Base-by-base conservation (phyloP, 2,113 vertebrate species). In the Passer domesticus region DNA sequence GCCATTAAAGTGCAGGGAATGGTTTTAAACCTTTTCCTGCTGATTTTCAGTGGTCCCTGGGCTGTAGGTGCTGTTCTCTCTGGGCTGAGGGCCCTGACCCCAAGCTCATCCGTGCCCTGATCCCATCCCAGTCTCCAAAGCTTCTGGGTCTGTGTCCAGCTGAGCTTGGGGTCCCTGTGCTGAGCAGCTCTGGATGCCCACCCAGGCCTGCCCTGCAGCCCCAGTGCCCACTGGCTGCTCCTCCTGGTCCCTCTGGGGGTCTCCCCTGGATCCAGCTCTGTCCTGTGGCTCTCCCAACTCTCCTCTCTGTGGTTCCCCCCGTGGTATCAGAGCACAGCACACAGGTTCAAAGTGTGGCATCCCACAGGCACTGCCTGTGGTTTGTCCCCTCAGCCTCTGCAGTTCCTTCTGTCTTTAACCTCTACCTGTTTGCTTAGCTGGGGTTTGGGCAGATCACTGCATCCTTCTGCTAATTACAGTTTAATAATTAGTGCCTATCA, bases 401-500 rank as follows among this genome's bases (percentile, higher is more conserved):
- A 64, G 41, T 3, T 83, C n/a, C 84, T 90, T 67, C 70, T 91
- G 87, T 89, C 72, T 69, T 87, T 90, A 92, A 84, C 86, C 83
- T 92, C 90, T 50, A 52, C 94, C 92, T 95, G 95, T 94, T 93
- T 94, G 91, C 95, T 84, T 85, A 75, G 92, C 89, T 85, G 89
- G 68, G 47, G 22, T 66, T 78, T 83, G 91, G 92, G 43, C 90
- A 93, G 88, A 94, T 92, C 84, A 25, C 82, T 80, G 73, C 92
- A 87, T 88, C 89, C 76, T 89, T 72, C 67, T 31, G 58, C 92
- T 97, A 97, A 97, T 97, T 96, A 82, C 76, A 59, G 90, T 83
- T 97, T 96, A 97, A 96, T 95, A 91, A 97, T 96, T 97, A 95
- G 84, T 89, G 81, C 83, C 86, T 95, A 94, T 95, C 93, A 95